Conservation (phyloP, 2,113 vertebrate genomes). For the Phodopus roborovskii region DNA sequence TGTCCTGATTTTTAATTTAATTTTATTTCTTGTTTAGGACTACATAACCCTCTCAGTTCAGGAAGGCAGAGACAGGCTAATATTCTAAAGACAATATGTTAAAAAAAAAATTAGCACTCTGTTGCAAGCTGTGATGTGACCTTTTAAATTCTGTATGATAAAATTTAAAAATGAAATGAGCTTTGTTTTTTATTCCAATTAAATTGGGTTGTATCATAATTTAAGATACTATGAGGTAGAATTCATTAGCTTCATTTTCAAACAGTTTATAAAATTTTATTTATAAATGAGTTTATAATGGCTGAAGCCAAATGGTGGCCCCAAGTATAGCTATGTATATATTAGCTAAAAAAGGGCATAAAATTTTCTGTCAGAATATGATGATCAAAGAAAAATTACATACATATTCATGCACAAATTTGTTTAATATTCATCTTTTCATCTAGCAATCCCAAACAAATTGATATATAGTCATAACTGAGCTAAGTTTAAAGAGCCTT, state of each 20-base stretch:
- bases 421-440: neutral
- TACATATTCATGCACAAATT: neutral
- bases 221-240: neutral
- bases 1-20: neutral
- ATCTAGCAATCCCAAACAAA: neutral
- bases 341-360: neutral
- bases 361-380: neutral
- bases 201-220: neutral
- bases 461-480: neutral
- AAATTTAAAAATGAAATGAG: neutral
- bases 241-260: neutral
- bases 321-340: neutral
- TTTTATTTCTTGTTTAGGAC: neutral
- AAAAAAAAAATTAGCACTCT: neutral
- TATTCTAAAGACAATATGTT: neutral
- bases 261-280: neutral
- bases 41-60: neutral
- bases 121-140: neutral
- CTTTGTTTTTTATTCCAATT: neutral
- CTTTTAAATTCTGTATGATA: neutral
- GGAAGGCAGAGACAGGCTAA: neutral
- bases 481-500: neutral
- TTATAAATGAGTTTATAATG: slow-evolving; percentile 41
- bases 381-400: slow-evolving; percentile 9
- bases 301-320: neutral